Conservation (phyloP, 2,113 vertebrate species). For the Tringa solitaria region DNA sequence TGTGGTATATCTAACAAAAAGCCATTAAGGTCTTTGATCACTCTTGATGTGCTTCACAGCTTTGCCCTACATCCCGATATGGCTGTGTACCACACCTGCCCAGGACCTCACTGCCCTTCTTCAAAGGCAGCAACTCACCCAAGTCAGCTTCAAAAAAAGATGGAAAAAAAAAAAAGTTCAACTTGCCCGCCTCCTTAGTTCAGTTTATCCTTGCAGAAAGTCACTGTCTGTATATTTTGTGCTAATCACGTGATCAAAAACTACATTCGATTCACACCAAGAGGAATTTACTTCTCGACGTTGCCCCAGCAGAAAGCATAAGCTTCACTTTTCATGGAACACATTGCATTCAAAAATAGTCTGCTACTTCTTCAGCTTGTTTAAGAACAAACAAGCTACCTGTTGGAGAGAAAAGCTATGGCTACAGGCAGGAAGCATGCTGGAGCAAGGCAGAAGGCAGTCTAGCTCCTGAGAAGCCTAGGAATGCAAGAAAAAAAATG, state of each 20-base stretch:
- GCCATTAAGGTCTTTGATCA: background rate
- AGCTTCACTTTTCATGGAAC: background rate
- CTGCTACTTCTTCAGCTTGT: background rate
- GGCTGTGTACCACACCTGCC: background rate
- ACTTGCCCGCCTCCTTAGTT: background rate
- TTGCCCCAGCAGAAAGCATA: background rate
- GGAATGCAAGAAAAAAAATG: background rate
- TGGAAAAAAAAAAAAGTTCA: background rate
- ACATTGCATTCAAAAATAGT: background rate
- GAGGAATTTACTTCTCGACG: background rate
- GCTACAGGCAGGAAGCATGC: background rate
- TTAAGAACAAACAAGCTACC: background rate
- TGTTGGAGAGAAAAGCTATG: background rate
- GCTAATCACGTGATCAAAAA: background rate
- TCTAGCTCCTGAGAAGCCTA: background rate
- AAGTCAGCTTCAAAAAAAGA: background rate
- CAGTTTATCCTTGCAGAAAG: background rate
- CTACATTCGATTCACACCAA: background rate
- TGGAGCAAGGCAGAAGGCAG: background rate
- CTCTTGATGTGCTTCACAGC: background rate
- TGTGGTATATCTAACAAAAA: background rate
- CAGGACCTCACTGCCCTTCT: fast-evolving
- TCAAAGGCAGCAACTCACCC: background rate
- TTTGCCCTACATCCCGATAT: background rate
- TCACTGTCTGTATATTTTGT: background rate